Conservation (phyloP, 1,140 invertebrate species). For the Diorhabda elongata region DNA sequence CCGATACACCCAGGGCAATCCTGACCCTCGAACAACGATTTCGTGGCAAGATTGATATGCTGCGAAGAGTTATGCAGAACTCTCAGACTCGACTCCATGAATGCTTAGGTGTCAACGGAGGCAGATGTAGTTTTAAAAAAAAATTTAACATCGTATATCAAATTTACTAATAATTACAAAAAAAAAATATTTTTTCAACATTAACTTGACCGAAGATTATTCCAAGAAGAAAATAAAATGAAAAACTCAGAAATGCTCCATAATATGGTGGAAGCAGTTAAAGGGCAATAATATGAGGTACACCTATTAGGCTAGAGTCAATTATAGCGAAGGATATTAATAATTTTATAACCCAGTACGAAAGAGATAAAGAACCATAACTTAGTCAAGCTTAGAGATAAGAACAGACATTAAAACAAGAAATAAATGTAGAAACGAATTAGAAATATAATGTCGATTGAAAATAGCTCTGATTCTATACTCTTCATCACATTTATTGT, state of each 20-base stretch:
- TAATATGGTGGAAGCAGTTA: constrained; percentile 29
- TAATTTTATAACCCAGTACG: constrained; percentile 42
- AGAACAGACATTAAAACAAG: background rate
- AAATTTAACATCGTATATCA: too few species aligned
- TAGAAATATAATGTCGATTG: too few species aligned
- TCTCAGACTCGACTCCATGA: too few species aligned
- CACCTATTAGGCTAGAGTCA: constrained; percentile 41
- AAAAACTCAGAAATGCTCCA: constrained; percentile 12
- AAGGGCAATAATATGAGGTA: constrained; percentile 36
- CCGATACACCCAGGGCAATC: too few species aligned
- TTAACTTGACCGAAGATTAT: constrained; percentile 5
- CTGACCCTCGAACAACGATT: too few species aligned
- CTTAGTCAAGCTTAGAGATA: constrained; percentile 36
- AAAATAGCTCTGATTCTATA: background rate
- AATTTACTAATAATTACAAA: too few species aligned
- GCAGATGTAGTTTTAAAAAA: too few species aligned
- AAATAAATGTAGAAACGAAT: too few species aligned
- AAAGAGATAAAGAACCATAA: constrained; percentile 44
- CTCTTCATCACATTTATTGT: constrained; percentile 17
- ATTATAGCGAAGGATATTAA: constrained; percentile 44
- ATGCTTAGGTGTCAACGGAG: too few species aligned
- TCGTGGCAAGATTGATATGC: too few species aligned
- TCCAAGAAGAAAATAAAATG: constrained; percentile 13
- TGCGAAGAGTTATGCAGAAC: too few species aligned
- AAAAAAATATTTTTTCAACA: too few species aligned